Evolutionary conservation across 2,113 vertebrate species (phyloP), one percentile per base, ranked within the genome.

Genomic region (Melanocharis versteri): DNA sequence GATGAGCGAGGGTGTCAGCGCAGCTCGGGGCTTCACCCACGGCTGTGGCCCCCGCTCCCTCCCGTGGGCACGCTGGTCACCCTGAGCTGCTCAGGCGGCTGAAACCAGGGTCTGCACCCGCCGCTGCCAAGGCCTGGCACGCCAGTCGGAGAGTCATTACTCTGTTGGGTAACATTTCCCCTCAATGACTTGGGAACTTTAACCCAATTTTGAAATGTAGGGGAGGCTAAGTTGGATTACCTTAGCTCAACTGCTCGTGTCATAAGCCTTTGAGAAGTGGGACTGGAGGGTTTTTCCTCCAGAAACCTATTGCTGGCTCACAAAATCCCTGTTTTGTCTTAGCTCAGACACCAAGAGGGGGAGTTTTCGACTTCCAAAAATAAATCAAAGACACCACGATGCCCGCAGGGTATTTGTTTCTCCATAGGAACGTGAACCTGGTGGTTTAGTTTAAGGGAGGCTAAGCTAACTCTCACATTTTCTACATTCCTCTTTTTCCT

Each of bases 361-460:
- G 76, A 86, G 71, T 75, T 94, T 88, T 79, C 83, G 60, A 22
- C 44, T 83, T 93, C 90, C 85, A 90, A 95, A 96, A 95, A 96
- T 93, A 96, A 96, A 94, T 94, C 90, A 95, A 89, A 95, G 95
- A 81, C 90, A 92, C 48, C 48, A 72, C 1, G 23, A 93, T 96
- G 88, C 72, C 96, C 79, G 69, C 48, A 65, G 80, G 93, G 88
- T 95, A 92, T 95, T 96, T 97, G 95, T 93, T 97, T 96, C 90
- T 96, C 93, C 81, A 22, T 57, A 92, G 93, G 92, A 97, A 90
- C 80, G 1, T 71, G 90, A 96, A 93, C 90, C 93, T 94, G 94
- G 80, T 93, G 90, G 60, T 93, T 94, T 90, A 94, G 86, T 94
- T 97, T 93, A 92, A 93, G 88, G 81, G 54, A 71, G 76, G 65